Base-by-base conservation (phyloP, 1,140 invertebrate species). In the Procambarus clarkii region DNA sequence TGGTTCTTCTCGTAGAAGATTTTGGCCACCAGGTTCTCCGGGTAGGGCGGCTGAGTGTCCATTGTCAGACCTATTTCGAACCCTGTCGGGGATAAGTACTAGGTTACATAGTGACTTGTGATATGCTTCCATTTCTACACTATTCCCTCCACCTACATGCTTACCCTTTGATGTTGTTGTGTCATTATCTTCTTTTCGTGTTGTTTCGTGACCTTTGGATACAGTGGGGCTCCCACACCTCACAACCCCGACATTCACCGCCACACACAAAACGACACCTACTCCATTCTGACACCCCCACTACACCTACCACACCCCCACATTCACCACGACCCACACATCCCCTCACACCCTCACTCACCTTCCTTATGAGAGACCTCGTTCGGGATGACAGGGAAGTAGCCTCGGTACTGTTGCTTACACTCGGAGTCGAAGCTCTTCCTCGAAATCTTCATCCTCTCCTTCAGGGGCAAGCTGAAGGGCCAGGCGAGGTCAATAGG, bases 341-440 rank as follows among this genome's bases (percentile, higher is more conserved):
- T 34, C 34, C 34, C 34, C 34, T 34, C 34, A 34, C 34, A 34
- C 34, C 34, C 24, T 0, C 3, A 71, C 76, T 48, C 9, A 91
- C 89, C 89, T 86, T 91, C 89, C 46, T 91, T 91, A n/a, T 91
- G 89, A n/a, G 89, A 91, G 11, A 91, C 89, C 21, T 71, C 89
- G 2, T 82, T 82, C 11, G 82, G 89, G 24, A 86, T 91, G 1
- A 91, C 83, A 2, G 89, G 89, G 82, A 91, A 91, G 60, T 60
- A 91, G 0, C 89, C 89, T 24, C 89, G 50, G 76, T 91, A 91
- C 44, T 91, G 82, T 34, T 91, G 11, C 4, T 44, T 46, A 21
- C 82, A 85, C n/a, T 54, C 18, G 1, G 89, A 82, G 21, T 85
- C 80, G 76, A 91, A 91, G n/a, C 74, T 34, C 58, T 91, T 91